phyloP scores from a whole-genome alignment of 2,888 invertebrate genomes.

The Trichacis sp. region DNA sequence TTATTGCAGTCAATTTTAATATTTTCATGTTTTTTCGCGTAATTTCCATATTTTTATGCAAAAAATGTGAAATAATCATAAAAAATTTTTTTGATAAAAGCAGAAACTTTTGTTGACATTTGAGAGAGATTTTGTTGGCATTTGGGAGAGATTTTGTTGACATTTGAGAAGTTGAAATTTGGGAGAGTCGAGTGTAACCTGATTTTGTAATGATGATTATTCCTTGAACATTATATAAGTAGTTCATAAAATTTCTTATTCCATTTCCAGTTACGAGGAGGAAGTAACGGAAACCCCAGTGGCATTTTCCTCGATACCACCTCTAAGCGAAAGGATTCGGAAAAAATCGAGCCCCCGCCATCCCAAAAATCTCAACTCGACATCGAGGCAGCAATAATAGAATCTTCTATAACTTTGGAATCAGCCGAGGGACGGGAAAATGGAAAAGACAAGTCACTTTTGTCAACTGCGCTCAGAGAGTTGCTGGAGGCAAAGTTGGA shows the following conservation, averaged over 20 bases:
- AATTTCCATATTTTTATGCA: no score
- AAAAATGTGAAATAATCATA: neutral
- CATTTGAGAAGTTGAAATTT: no score
- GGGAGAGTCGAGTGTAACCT: no score
- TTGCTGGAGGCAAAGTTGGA: conserved; percentile 61
- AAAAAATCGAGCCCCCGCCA: conserved; percentile 49
- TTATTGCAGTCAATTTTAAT: no score
- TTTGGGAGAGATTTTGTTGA: no score
- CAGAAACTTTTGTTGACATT: no score
- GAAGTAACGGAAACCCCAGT: conserved; percentile 24
- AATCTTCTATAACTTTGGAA: conserved; percentile 61
- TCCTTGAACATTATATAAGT: no score
- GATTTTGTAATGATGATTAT: no score
- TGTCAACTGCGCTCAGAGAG: conserved; percentile 60
- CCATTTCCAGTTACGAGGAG: neutral
- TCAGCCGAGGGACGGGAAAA: conserved; percentile 46
- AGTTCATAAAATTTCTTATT: no score
- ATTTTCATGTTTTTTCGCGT: no score
- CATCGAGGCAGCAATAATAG: conserved; percentile 63
- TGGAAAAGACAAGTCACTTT: conserved; percentile 55
- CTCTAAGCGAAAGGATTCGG: conserved; percentile 63
- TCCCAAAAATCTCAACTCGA: conserved; percentile 56
- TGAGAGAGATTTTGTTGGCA: no score
- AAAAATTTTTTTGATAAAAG: conserved; percentile 3
- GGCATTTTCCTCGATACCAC: conserved; percentile 62